A percentile compares a stretch with the other conserved stretches of the same genome.
phyloP scores from a whole-genome alignment of 2,797 vertebrate species.

The Enteromius trimaculatus region DNA sequence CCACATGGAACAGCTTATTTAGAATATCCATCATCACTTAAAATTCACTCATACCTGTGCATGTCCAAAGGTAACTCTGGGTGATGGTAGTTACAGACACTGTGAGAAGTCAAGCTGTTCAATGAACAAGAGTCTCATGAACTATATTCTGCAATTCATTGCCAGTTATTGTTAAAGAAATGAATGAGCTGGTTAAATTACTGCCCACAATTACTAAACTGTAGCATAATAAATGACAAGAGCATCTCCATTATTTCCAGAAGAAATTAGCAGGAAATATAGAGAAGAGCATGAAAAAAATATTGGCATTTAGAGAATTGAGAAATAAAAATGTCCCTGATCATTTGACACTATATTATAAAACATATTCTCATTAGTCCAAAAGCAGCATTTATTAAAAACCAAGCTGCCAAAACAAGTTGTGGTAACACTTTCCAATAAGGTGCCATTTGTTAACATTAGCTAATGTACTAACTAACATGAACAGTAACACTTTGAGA shows the following conservation, averaged over 20 bases:
- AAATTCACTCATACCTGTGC: not conserved
- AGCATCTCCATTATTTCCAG: slow-evolving; percentile 9
- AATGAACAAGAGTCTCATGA: not conserved
- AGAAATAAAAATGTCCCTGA: not conserved
- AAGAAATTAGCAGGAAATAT: not conserved
- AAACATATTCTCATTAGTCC: not conserved
- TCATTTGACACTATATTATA: not conserved
- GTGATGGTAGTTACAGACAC: not conserved
- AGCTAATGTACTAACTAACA: no score
- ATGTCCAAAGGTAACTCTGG: not conserved
- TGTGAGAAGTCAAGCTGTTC: slow-evolving; percentile 6
- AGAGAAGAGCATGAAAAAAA: not conserved
- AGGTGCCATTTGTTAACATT: no score
- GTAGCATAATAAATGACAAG: slow-evolving; percentile 20
- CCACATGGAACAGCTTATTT: not conserved
- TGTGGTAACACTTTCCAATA: not conserved
- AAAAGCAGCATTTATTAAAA: not conserved
- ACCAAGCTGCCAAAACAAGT: not conserved
- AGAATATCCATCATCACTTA: not conserved
- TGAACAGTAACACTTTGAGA: no score
- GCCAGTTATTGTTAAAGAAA: not conserved
- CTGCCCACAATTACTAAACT: slow-evolving; percentile 5
- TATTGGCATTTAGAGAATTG: not conserved
- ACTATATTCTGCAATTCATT: slow-evolving; percentile 9
- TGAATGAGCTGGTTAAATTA: slow-evolving; percentile 13